Percentiles rank a stretch among this genome's conserved stretches.
Evolutionary conservation across 2,888 invertebrate species (phyloP).

Genomic region (Eristalinus aeneus): DNA sequence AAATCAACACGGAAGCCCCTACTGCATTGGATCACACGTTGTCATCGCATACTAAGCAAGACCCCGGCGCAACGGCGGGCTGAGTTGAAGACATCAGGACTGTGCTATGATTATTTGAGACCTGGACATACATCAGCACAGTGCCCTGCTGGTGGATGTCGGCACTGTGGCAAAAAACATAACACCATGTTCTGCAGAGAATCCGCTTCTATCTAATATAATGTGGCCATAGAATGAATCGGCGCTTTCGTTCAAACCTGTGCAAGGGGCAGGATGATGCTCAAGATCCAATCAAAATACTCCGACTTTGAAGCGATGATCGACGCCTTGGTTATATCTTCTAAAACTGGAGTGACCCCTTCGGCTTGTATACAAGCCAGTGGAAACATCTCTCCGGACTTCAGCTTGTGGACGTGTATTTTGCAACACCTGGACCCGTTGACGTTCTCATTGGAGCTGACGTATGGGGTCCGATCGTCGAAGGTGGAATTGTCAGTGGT

Average conservation of each 20-base stretch:
- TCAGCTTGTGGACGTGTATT: background rate
- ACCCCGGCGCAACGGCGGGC: background rate
- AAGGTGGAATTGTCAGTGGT: conserved; percentile 12
- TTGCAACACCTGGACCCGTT: background rate
- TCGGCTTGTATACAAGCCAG: background rate
- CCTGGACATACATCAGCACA: background rate
- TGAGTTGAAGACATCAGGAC: background rate
- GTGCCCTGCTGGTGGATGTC: background rate
- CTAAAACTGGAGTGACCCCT: background rate
- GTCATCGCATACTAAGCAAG: background rate
- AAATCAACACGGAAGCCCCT: too few species aligned
- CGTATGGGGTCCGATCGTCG: conserved; percentile 33
- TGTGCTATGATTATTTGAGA: background rate
- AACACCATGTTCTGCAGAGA: background rate
- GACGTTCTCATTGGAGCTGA: conserved; percentile 2
- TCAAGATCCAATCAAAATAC: conserved; percentile 11
- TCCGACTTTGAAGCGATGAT: background rate
- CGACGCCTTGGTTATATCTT: background rate
- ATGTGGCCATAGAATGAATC: too few species aligned
- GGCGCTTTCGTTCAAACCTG: background rate
- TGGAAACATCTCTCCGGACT: background rate
- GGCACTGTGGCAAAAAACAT: background rate
- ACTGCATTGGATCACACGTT: conserved; percentile 19
- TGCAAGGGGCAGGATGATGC: conserved; percentile 22
- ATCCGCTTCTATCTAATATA: background rate